Conservation (phyloP, 2,888 invertebrate species). For the Apodemia mormo region DNA sequence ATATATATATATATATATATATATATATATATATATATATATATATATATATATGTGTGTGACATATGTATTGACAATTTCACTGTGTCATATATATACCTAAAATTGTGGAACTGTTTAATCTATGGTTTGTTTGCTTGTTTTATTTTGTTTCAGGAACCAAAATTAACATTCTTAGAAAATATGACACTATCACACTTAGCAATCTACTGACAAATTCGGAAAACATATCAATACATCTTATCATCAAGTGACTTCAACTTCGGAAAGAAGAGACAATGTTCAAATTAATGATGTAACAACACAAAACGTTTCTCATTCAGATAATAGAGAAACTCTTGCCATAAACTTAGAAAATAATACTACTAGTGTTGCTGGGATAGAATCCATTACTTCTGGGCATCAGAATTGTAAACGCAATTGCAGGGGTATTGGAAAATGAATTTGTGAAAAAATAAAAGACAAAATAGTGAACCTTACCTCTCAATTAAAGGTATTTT, state of each 20-base stretch:
- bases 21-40: too few relatives aligned
- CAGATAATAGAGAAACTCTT: neutral
- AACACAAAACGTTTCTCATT: neutral
- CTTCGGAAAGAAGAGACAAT: slow-evolving; percentile 20
- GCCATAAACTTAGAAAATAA: too few relatives aligned
- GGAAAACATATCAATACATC: slow-evolving; percentile 22
- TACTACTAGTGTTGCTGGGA: too few relatives aligned
- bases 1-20: too few relatives aligned
- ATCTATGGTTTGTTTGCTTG: too few relatives aligned
- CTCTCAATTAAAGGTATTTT: slow-evolving; percentile 31
- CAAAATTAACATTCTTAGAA: neutral
- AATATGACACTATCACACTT: neutral
- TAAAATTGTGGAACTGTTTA: too few relatives aligned
- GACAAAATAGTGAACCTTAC: slow-evolving; percentile 36
- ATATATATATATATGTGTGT: too few relatives aligned
- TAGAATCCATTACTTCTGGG: slow-evolving; percentile 20
- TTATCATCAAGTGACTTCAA: slow-evolving; percentile 24
- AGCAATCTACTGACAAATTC: neutral
- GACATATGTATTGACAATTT: too few relatives aligned
- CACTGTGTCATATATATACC: too few relatives aligned
- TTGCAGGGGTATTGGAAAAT: slow-evolving; percentile 35
- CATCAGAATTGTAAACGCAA: slow-evolving; percentile 34
- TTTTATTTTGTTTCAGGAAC: slow-evolving; percentile 11
- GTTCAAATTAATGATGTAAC: slow-evolving; percentile 18
- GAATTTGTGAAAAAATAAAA: slow-evolving; percentile 33